A percentile compares a stretch with the other conserved stretches of the same genome.
Evolutionary conservation across 2,888 invertebrate species (phyloP).

Genomic region (Xestobium rufovillosum): DNA sequence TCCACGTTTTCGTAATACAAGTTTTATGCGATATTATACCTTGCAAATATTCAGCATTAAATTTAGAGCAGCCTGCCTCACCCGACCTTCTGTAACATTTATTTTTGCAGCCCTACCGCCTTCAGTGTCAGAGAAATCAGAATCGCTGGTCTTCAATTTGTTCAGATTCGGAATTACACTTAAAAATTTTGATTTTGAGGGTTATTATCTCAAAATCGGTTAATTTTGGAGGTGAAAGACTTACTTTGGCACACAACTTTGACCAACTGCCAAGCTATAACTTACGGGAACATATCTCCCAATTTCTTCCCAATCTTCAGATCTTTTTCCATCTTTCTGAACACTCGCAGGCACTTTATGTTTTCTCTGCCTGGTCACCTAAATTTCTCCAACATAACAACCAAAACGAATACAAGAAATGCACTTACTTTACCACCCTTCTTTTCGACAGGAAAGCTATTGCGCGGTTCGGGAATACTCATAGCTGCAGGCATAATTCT

Average conservation of each 20-base stretch:
- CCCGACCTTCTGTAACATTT: slow-evolving; percentile 47
- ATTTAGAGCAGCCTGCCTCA: slow-evolving; percentile 59
- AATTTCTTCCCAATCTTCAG: slow-evolving; percentile 15
- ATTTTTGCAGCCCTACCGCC: slow-evolving; percentile 37
- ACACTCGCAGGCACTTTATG: slow-evolving; percentile 22
- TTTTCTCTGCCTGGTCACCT: slow-evolving; percentile 33
- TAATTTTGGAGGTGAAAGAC: no score
- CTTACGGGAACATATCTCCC: background rate
- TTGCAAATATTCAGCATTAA: slow-evolving; percentile 50
- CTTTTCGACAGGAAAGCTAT: slow-evolving; percentile 34
- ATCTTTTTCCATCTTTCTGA: slow-evolving; percentile 21
- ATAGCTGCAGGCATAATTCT: slow-evolving; percentile 55
- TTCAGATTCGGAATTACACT: background rate
- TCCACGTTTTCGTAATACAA: background rate
- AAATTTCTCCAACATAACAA: no score
- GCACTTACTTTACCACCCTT: slow-evolving; percentile 54
- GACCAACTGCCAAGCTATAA: no score
- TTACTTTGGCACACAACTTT: no score
- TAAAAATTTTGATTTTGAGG: slow-evolving; percentile 2
- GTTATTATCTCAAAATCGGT: no score
- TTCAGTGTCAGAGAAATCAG: slow-evolving; percentile 60
- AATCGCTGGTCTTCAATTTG: slow-evolving; percentile 53
- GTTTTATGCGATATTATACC: background rate
- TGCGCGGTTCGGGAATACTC: slow-evolving; percentile 46
- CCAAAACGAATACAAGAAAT: no score